These are phyloP conservation scores for Nezara viridula DNA, from an alignment of 2,888 invertebrate species.

Conservation along the genomic window DNA sequence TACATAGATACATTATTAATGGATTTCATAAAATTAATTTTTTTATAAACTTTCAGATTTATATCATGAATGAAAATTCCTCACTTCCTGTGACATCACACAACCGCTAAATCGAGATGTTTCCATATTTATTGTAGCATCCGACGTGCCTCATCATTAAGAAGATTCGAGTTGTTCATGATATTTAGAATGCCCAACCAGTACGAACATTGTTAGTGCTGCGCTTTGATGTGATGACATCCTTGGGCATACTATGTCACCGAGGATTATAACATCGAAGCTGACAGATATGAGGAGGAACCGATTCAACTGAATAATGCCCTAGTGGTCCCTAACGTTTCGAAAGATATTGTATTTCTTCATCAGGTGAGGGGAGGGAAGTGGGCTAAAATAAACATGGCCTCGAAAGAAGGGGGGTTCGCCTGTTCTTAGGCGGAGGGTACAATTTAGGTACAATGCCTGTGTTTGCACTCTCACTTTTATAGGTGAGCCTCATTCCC, in stretches of 20 bases:
- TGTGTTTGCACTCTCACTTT: conserved; percentile 22
- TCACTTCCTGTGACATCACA: no score
- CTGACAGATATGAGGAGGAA: conserved; percentile 3
- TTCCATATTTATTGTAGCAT: no score
- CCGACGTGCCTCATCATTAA: no score
- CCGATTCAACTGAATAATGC: conserved; percentile 12
- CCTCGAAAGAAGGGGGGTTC: neutral
- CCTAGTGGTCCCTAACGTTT: conserved; percentile 8
- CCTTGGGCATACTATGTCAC: neutral
- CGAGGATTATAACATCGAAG: neutral
- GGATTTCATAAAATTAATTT: no score
- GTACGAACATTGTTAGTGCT: neutral
- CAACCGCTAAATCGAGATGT: no score
- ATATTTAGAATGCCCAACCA: neutral
- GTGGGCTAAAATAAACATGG: conserved; percentile 49
- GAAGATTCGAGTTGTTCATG: neutral
- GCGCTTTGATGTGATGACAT: neutral
- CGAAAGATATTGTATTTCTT: conserved; percentile 40
- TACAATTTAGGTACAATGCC: conserved; percentile 3
- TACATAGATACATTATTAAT: no score
- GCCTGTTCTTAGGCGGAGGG: neutral
- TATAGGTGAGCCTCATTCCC: neutral
- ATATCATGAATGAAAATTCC: no score
- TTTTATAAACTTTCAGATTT: no score
- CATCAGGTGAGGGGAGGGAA: conserved; percentile 42